Evolutionary conservation across 2,797 vertebrate species (phyloP).

Genomic region (Bovichtus variegatus): DNA sequence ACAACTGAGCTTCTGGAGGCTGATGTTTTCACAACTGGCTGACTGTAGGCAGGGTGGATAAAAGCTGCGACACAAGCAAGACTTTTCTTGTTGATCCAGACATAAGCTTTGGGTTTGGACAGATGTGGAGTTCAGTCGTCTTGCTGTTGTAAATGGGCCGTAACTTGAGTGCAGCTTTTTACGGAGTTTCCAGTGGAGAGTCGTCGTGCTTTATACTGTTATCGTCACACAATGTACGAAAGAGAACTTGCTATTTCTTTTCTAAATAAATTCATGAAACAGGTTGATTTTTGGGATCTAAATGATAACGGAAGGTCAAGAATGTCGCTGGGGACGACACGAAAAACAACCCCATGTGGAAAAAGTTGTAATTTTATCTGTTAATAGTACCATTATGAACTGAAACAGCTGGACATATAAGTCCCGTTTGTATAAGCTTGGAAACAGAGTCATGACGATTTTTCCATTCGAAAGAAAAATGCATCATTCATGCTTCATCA

Average conservation of each 20-base stretch:
- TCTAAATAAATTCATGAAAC: not conserved
- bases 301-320: not conserved
- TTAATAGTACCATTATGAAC: not conserved
- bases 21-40: slow-evolving; percentile 57
- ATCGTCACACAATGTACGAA: not conserved
- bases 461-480: slow-evolving; percentile 27
- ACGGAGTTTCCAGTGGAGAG: slow-evolving; percentile 25
- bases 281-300: not conserved
- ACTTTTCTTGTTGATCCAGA: slow-evolving; percentile 52
- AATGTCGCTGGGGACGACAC: not conserved
- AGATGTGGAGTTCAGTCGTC: slow-evolving; percentile 27
- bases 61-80: slow-evolving; percentile 52
- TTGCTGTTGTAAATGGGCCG: slow-evolving; percentile 26
- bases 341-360: not conserved
- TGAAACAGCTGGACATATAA: not conserved
- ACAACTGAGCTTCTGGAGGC: slow-evolving; percentile 31
- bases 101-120: slow-evolving; percentile 45
- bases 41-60: slow-evolving; percentile 34
- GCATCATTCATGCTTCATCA: slow-evolving; percentile 36
- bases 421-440: slow-evolving; percentile 8
- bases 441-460: slow-evolving; percentile 29
- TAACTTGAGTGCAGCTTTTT: not conserved
- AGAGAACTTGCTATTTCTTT: not conserved
- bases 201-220: not conserved
- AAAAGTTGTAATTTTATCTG: not conserved